These are phyloP conservation scores for Quadroppia sp. DNA, from an alignment of 2,888 invertebrate genomes.

Conservation along the genomic window DNA sequence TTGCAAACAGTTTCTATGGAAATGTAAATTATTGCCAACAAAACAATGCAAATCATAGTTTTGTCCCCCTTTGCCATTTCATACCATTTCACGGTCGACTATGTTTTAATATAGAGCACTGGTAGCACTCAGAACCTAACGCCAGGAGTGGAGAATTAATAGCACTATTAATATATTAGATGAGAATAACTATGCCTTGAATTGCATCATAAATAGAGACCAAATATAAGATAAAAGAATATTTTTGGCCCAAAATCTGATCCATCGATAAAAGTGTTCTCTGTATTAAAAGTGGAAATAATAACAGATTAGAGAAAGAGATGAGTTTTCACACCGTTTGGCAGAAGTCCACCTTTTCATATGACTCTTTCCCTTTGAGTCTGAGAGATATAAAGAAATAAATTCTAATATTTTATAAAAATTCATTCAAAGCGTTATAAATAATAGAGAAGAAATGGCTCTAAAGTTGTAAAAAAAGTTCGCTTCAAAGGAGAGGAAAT, in stretches of 20 bases:
- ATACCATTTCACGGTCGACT: constrained; percentile 37
- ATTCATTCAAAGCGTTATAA: not conserved
- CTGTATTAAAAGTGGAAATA: not conserved
- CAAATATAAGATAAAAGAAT: not conserved
- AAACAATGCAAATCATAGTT: constrained; percentile 34
- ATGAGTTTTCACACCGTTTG: not conserved
- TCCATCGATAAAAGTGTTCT: not conserved
- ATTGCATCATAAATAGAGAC: not conserved
- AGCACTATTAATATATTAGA: too few species aligned
- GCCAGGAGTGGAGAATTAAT: not conserved
- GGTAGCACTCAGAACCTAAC: not conserved
- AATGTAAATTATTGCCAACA: constrained; percentile 33
- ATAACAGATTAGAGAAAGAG: not conserved
- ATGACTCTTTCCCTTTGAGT: too few species aligned
- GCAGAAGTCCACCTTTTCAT: not conserved
- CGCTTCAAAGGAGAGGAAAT: constrained; percentile 13
- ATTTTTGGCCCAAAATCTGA: not conserved
- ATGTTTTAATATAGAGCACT: constrained; percentile 27
- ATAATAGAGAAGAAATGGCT: not conserved
- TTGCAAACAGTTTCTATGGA: constrained; percentile 31
- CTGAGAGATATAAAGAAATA: too few species aligned
- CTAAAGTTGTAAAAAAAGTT: not conserved
- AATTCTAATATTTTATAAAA: not conserved
- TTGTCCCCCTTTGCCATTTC: constrained; percentile 37
- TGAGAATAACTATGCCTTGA: too few species aligned